Conservation (phyloP, 2,113 vertebrate species). For the Benitochromis conjunctus region DNA sequence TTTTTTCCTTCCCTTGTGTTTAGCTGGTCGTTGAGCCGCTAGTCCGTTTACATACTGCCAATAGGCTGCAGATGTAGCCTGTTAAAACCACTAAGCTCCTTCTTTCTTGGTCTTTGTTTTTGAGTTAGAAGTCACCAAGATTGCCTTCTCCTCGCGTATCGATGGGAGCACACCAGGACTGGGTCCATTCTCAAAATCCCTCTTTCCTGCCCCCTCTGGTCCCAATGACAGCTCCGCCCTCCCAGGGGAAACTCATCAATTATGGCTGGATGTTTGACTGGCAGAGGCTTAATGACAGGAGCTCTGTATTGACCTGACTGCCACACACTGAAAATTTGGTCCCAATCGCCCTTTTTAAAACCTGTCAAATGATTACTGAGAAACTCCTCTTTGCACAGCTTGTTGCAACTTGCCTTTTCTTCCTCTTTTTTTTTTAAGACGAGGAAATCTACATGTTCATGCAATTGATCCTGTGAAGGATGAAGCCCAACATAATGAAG, state of each 20-base stretch:
- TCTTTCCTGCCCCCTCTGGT: constrained; percentile 25
- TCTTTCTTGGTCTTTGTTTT: constrained; percentile 42
- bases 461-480: constrained; percentile 20
- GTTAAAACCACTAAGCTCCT: constrained; percentile 42
- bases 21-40: constrained; percentile 13
- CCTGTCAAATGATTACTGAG: constrained; percentile 51
- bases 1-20: not conserved
- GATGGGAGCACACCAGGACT: constrained; percentile 1
- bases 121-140: constrained; percentile 20
- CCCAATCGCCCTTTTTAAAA: constrained; percentile 59
- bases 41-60: constrained; percentile 11
- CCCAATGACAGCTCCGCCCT: constrained; percentile 54
- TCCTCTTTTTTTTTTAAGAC: not conserved
- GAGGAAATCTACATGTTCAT: constrained; percentile 9
- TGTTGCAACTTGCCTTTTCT: not conserved
- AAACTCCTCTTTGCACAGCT: not conserved
- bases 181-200: constrained; percentile 31
- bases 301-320: constrained; percentile 71
- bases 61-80: constrained; percentile 1
- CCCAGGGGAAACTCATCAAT: constrained; percentile 73
- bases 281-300: constrained; percentile 74
- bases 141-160: constrained; percentile 11
- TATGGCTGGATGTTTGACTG: constrained; percentile 74
- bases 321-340: constrained; percentile 63
- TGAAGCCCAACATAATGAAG: constrained; percentile 22